phyloP scores from a whole-genome alignment of 2,113 vertebrate genomes.

The Syngnathus typhle region DNA sequence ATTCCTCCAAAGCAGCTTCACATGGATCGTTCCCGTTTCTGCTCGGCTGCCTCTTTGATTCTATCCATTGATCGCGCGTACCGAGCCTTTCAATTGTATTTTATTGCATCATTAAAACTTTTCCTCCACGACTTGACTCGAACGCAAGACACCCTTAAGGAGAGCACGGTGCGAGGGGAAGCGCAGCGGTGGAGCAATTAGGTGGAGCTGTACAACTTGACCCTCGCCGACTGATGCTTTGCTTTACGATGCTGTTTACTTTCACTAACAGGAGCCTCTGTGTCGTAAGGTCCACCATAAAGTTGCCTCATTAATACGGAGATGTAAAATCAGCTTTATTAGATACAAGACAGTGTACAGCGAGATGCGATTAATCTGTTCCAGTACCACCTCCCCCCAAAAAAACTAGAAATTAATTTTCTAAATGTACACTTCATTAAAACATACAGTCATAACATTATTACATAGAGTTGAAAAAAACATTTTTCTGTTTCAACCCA shows the following conservation, averaged over 20 bases:
- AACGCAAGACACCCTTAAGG: slow-evolving; percentile 36
- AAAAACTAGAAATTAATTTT: too few species aligned
- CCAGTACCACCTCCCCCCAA: too few species aligned
- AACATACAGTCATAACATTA: too few species aligned
- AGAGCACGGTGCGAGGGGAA: slow-evolving; percentile 22
- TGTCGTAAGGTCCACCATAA: background rate
- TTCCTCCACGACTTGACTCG: slow-evolving; percentile 27
- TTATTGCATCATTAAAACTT: slow-evolving; percentile 42
- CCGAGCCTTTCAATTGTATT: slow-evolving; percentile 23
- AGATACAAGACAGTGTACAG: too few species aligned
- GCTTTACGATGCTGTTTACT: slow-evolving; percentile 4
- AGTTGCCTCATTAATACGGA: background rate
- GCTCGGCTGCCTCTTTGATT: slow-evolving; percentile 31
- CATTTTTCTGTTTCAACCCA: too few species aligned
- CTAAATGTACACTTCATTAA: too few species aligned
- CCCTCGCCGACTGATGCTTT: slow-evolving; percentile 29
- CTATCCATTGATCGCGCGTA: slow-evolving; percentile 42
- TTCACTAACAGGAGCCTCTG: background rate
- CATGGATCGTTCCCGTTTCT: slow-evolving; percentile 17
- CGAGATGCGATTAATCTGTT: too few species aligned
- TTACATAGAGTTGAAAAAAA: too few species aligned
- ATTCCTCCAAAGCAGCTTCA: slow-evolving; percentile 22
- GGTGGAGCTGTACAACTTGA: slow-evolving; percentile 25
- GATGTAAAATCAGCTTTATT: background rate
- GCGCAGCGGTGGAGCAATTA: slow-evolving; percentile 43